Percentiles rank a stretch among this genome's conserved stretches.
These are phyloP conservation scores for Lepidocyrtoides sp. DNA, from an alignment of 2,888 invertebrate genomes.

Conservation along the genomic window DNA sequence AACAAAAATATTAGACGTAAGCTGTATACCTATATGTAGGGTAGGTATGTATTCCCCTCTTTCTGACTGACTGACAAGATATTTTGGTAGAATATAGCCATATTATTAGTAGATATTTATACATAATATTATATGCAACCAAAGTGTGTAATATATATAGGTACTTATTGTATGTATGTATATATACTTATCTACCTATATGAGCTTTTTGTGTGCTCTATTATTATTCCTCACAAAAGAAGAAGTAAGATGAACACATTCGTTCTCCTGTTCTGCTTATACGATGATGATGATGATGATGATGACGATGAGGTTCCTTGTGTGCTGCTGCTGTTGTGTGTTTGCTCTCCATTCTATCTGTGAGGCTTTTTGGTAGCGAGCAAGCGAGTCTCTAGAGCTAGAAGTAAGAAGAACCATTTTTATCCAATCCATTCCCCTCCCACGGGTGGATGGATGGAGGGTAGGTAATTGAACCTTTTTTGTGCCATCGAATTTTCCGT, in stretches of 20 bases:
- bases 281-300: background rate
- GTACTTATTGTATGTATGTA: background rate
- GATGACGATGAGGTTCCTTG: background rate
- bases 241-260: constrained; percentile 22
- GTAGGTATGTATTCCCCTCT: background rate
- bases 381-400: constrained; percentile 10
- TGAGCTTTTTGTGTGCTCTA: constrained; percentile 30
- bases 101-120: background rate
- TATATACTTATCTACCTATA: background rate
- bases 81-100: background rate
- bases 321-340: background rate
- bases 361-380: constrained; percentile 36
- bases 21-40: background rate
- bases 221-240: constrained; percentile 38
- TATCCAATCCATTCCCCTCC: constrained; percentile 81
- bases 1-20: too few species aligned
- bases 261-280: background rate
- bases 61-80: background rate
- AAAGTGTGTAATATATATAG: background rate
- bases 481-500: constrained; percentile 83
- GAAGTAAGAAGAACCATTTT: constrained; percentile 61
- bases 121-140: background rate
- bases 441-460: constrained; percentile 81
- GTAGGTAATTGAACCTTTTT: constrained; percentile 85
- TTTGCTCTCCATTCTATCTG: background rate